phyloP scores from a whole-genome alignment of 2,797 vertebrate species.

The Chelonia mydas region DNA sequence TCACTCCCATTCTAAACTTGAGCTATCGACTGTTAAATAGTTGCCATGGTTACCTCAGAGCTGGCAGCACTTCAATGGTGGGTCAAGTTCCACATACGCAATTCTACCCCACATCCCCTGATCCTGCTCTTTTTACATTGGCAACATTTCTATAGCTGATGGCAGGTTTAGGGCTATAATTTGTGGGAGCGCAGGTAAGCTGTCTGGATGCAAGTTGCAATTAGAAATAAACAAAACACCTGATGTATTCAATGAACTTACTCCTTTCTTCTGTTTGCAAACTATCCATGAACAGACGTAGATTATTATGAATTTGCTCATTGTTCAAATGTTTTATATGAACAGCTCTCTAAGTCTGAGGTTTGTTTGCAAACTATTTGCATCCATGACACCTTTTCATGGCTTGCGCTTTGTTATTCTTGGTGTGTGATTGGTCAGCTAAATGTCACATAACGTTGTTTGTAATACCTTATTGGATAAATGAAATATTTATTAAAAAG shows the following conservation, averaged over 20 bases:
- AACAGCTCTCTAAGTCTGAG: background rate
- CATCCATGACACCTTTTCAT: background rate
- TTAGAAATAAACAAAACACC: background rate
- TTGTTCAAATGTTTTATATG: background rate
- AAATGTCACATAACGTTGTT: background rate
- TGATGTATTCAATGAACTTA: background rate
- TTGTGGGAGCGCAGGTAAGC: background rate
- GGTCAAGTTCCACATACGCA: background rate
- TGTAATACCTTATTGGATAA: background rate
- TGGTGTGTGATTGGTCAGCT: background rate
- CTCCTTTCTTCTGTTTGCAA: background rate
- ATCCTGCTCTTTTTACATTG: background rate
- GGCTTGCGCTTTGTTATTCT: background rate
- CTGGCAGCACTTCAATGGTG: background rate
- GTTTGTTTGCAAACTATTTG: background rate
- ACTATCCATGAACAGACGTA: background rate
- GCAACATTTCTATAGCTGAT: background rate
- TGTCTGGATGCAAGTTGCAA: background rate
- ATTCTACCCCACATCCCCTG: background rate
- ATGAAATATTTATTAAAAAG: background rate
- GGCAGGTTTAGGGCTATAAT: background rate
- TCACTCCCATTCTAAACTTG: background rate
- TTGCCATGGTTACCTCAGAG: background rate
- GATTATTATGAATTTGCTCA: background rate
- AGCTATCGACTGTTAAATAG: background rate